Evolutionary conservation across 2,888 invertebrate species (phyloP), one percentile per base, ranked within the genome.

Genomic region (Mamestra brassicae): DNA sequence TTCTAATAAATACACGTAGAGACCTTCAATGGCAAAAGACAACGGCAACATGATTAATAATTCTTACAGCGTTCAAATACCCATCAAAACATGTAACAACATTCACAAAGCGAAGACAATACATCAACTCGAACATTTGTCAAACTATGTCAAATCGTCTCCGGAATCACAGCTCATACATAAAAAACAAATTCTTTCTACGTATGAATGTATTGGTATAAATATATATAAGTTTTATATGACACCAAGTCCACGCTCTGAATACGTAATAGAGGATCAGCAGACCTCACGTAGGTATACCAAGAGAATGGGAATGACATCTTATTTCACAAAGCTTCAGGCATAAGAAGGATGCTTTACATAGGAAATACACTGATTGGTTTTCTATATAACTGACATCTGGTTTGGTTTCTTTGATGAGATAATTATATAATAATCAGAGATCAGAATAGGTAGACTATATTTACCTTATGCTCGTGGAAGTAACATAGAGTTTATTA

Each of bases 341-440:
- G 57, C 71, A 73, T 71, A 55, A 65, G 61, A 38, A 54, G 64
- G 66, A 71, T 74, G 69, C 58, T 78, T 77, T 81, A 77, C 74
- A 85, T 76, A 83, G 74, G 65, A 81, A 82, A 80, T 80, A 84
- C 76, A 73, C 84, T 84, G 85, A 88, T 86, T 84, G 82, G 77
- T 80, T 80, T 81, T 83, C 74, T 80, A 70, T 84, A 75, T 76
- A 69, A 52, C 36, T 34, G 52, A 38, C 26, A 61, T 52, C 55
- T 74, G 63, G 11, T 62, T 55, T 62, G 10, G 52, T 76, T 72
- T 63, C 13, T 61, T 69, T 61, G 47, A 54, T 61, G 50, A 47
- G 47, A 58, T 62, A 26, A 26, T 26, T 26, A 26, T 26, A 26
- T 26, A 26, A 26, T 26, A 26, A 26, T 26, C 26, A 26, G 26